Percentiles rank a stretch among this genome's conserved stretches.
Conservation (phyloP, 2,113 vertebrate genomes). For the Gobio gobio region DNA sequence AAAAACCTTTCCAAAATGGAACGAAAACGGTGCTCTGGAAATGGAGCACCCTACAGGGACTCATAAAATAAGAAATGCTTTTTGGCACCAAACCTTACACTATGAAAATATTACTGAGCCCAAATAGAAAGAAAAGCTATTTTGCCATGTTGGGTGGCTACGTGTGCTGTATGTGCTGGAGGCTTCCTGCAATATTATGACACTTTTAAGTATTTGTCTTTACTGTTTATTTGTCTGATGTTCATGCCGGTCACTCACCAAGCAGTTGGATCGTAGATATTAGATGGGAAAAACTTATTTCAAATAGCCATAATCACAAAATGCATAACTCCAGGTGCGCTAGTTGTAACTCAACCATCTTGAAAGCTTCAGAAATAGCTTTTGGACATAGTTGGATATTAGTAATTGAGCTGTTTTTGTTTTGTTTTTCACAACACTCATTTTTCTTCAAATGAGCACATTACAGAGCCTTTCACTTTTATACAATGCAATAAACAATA, state of each 20-base stretch:
- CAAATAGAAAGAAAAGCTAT: neutral
- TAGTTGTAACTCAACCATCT: neutral
- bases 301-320: neutral
- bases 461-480: neutral
- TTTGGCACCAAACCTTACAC: neutral
- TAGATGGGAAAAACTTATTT: neutral
- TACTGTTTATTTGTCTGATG: neutral
- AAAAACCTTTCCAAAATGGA: neutral
- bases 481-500: neutral
- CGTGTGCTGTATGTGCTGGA: neutral
- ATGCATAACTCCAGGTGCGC: neutral
- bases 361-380: neutral
- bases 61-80: neutral
- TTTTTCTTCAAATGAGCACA: constrained; percentile 15
- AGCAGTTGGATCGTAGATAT: neutral
- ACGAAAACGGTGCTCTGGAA: neutral
- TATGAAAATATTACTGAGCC: neutral
- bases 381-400: neutral
- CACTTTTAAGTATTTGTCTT: neutral
- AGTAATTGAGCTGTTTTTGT: neutral
- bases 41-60: neutral
- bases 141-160: constrained; percentile 1
- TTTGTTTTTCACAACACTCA: neutral
- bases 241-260: neutral
- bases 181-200: neutral